phyloP scores from a whole-genome alignment of 2,888 invertebrate genomes.

The Lottia gigantea region DNA sequence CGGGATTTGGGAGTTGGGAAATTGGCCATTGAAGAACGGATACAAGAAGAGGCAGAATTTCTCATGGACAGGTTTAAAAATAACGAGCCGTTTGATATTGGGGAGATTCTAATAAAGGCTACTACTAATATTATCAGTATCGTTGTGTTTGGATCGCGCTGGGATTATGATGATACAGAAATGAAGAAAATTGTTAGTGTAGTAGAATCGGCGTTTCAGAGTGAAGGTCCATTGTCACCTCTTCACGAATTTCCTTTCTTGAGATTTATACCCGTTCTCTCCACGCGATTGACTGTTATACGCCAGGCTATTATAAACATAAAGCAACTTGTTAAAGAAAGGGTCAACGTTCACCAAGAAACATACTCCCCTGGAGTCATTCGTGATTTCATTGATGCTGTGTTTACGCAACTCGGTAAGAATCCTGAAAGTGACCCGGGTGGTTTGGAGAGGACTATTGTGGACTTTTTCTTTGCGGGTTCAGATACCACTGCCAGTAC shows the following conservation, averaged over 20 bases:
- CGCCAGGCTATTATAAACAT: slow-evolving; percentile 41
- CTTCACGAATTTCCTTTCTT: slow-evolving; percentile 50
- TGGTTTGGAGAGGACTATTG: no score
- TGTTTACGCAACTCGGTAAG: no score
- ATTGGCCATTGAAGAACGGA: slow-evolving; percentile 44
- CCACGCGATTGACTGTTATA: slow-evolving; percentile 31
- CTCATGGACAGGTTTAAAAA: slow-evolving; percentile 32
- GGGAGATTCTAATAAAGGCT: slow-evolving; percentile 41
- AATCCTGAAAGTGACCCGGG: no score
- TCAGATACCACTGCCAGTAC: no score
- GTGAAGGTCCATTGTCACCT: slow-evolving; percentile 43
- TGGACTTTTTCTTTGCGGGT: no score
- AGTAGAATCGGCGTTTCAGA: slow-evolving; percentile 41
- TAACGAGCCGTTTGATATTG: slow-evolving; percentile 34
- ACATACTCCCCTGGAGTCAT: slow-evolving; percentile 45
- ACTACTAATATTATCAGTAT: slow-evolving; percentile 53
- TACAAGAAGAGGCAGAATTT: slow-evolving; percentile 41
- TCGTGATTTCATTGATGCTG: slow-evolving; percentile 50
- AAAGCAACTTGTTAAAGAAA: slow-evolving; percentile 39
- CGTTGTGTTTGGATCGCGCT: slow-evolving; percentile 52
- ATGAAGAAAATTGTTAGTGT: slow-evolving; percentile 43
- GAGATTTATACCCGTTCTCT: slow-evolving; percentile 38
- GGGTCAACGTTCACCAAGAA: slow-evolving; percentile 44
- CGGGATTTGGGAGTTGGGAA: slow-evolving; percentile 55
- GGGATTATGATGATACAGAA: slow-evolving; percentile 41